These are phyloP conservation scores for Rhagologus leucostigma DNA, from an alignment of 2,113 vertebrate species.

Conservation along the genomic window DNA sequence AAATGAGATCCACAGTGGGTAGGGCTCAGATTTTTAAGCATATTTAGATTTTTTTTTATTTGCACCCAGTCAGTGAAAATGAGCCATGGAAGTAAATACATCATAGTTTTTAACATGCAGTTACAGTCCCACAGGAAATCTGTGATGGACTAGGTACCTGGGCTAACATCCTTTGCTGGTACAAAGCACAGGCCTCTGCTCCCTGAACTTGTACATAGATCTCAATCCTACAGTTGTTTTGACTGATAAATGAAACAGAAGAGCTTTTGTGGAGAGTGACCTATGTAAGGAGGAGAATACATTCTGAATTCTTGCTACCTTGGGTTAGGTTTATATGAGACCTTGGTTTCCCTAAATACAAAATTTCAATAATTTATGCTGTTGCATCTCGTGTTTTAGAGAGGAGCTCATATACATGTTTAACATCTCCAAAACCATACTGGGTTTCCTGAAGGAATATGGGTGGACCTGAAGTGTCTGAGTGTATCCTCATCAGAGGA, in stretches of 20 bases:
- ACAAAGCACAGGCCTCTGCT: not conserved
- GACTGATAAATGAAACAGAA: not conserved
- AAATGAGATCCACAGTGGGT: not conserved
- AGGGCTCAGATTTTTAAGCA: not conserved
- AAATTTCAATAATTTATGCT: not conserved
- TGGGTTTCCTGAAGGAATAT: not conserved
- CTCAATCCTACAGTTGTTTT: not conserved
- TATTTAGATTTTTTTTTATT: not conserved
- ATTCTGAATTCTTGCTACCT: not conserved
- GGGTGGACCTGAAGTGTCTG: not conserved
- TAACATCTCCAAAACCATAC: not conserved
- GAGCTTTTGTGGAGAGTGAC: not conserved
- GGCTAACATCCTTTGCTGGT: not conserved
- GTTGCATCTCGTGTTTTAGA: not conserved
- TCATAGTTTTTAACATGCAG: not conserved
- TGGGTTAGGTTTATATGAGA: not conserved
- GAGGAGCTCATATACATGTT: not conserved
- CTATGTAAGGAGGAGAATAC: fast-evolving
- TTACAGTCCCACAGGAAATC: not conserved
- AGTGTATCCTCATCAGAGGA: not conserved
- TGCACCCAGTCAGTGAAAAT: not conserved
- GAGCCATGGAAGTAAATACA: not conserved
- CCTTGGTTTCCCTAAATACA: not conserved
- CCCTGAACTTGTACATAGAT: not conserved
- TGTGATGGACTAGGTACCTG: not conserved